Conservation (phyloP, 2,888 invertebrate genomes). For the Corbicula japonica region DNA sequence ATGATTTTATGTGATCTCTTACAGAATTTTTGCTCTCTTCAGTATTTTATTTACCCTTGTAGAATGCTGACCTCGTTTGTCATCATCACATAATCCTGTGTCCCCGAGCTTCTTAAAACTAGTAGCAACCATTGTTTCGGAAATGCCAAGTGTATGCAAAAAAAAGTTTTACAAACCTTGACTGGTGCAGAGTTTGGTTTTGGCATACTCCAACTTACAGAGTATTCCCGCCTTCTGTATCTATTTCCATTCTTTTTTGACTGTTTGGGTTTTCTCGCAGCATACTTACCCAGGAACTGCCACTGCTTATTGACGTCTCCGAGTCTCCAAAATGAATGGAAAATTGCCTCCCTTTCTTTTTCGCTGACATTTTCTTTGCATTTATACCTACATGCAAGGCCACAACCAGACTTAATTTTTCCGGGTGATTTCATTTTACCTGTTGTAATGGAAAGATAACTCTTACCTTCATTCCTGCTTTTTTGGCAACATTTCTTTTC, state of each 20-base stretch:
- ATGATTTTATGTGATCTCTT: slow-evolving; percentile 48
- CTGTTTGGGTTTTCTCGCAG: slow-evolving; percentile 7
- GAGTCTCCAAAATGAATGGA: slow-evolving; percentile 15
- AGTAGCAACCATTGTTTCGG: slow-evolving; percentile 6
- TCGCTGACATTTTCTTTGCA: slow-evolving; percentile 4
- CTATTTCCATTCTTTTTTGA: neutral
- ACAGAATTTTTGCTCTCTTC: slow-evolving; percentile 16
- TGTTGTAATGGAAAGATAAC: neutral
- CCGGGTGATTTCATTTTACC: neutral
- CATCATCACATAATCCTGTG: slow-evolving; percentile 2
- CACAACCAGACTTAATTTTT: slow-evolving; percentile 3
- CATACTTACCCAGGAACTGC: slow-evolving; percentile 12
- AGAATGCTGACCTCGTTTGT: slow-evolving; percentile 34
- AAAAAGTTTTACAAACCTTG: slow-evolving; percentile 25
- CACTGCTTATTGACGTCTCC: slow-evolving; percentile 16
- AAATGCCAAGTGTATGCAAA: slow-evolving; percentile 6
- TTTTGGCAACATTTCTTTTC: slow-evolving; percentile 9
- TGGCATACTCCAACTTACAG: neutral
- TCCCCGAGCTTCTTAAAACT: neutral
- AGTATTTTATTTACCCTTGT: slow-evolving; percentile 43
- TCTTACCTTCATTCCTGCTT: slow-evolving; percentile 5
- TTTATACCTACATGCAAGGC: slow-evolving; percentile 9
- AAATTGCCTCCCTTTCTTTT: neutral
- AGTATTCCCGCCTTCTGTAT: neutral
- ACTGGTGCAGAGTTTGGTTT: neutral